A percentile compares a stretch with the other conserved stretches of the same genome.
Evolutionary conservation across 2,113 vertebrate genomes (phyloP).

Genomic region (Tetrax tetrax): DNA sequence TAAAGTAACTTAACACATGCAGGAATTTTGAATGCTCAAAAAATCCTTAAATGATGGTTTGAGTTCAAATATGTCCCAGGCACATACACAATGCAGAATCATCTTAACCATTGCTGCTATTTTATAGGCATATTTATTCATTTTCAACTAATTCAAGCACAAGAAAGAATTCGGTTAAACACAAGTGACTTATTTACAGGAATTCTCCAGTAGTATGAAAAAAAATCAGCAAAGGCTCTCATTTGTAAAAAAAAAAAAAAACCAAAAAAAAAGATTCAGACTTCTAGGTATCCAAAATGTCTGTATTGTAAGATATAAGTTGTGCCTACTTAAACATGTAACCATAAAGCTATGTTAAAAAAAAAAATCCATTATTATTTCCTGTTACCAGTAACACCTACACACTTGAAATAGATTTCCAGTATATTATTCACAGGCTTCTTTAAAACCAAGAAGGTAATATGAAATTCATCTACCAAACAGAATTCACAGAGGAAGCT

Average conservation of each 20-base stretch:
- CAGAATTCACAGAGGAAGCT: neutral
- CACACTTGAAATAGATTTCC: neutral
- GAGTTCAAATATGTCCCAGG: neutral
- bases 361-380: neutral
- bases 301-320: neutral
- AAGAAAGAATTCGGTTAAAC: neutral
- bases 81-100: neutral
- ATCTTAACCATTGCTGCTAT: neutral
- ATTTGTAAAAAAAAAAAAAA: neutral
- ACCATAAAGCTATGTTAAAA: neutral
- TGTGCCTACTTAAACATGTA: rapidly evolving
- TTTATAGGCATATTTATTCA: neutral
- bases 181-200: neutral
- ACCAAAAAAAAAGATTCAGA: neutral
- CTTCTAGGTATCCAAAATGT: rapidly evolving
- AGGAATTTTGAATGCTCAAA: neutral
- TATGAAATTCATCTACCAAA: neutral
- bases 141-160: neutral
- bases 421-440: neutral
- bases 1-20: neutral
- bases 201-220: neutral
- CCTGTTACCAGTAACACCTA: neutral
- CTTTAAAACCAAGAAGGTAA: neutral
- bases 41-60: neutral
- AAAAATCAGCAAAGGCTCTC: neutral